Base-by-base conservation (phyloP, 2,888 invertebrate genomes). In the Trichogramma evanescens region DNA sequence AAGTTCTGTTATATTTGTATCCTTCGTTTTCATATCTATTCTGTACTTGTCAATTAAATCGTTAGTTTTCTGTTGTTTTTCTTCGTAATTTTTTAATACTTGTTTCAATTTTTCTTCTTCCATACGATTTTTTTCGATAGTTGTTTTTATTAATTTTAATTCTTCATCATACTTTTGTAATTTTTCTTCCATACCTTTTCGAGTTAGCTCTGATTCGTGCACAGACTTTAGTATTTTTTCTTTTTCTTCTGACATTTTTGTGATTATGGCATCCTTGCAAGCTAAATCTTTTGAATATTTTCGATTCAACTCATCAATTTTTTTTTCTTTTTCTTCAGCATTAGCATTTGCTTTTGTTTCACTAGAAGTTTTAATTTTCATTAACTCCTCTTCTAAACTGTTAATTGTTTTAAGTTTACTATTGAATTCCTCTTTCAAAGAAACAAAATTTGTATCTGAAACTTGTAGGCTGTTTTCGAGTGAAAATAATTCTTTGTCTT, bases 401-500 rank as follows among this genome's bases (percentile, higher is more conserved):
- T 78, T 69, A 50, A 79, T 77, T 71, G 80, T 78, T 66, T 70
- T 67, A 9, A 67, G 63, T 63, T 71, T 75, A 13, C 58, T 62
- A 5, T 64, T 46, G 42, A 72, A 63, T 49, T 71, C 66, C 1
- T 60, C 61, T 48, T 66, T 66, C 5, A 69, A 46, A 40, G 50
- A 61, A 26, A 52, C 59, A 13, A 75, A 61, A 62, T 74, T 67
- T 9, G 67, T 64, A 59, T 72, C 68, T 13, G 72, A 62, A 43
- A 54, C 62, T 50, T 69, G 66, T 55, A 82, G 71, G 0, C 78
- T 80, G 66, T 80, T 80, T 72, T 82, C 81, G 58, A 82, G 78
- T 69, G 78, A 79, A 63, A 78, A 77, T 55, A 83, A 81, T 71
- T 80, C 79, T 70, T 82, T 81, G 38, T 80, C 67, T 72, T 82